Evolutionary conservation across 2,888 invertebrate genomes (phyloP), one percentile per base, ranked within the genome.

Genomic region (Prosopocoilus inquinatus): DNA sequence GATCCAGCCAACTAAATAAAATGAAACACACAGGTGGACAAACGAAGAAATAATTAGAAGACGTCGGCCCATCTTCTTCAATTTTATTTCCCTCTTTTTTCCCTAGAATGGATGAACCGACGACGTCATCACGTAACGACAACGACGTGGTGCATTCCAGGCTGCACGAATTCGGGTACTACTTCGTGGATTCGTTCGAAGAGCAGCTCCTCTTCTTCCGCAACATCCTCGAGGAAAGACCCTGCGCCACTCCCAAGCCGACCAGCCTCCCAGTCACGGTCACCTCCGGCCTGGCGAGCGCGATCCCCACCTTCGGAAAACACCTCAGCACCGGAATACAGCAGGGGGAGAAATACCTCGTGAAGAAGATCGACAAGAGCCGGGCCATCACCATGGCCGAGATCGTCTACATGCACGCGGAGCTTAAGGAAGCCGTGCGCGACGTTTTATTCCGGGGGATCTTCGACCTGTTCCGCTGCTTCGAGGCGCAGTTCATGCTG

Each of bases 381-480:
- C 54, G 46, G 28, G 59, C 61, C 1, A 20, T 49, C 15, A 38
- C 41, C 9, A 12, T 57, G 9, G 39, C 57, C 3, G 49, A 57
- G 12, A 57, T 59, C 12, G 45, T 53, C 2, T 61, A 61, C 44
- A 48, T 35, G 9, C 47, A 43, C 36, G 50, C 53, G 2, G 48
- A 55, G 28, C 36, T 57, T 9, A 55, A 46, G 36, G 59, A 61
- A 11, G 34, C 36, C 9, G 47, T 59, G n/a, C 44, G 59, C 41
- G 46, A 55, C 2, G 43, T 55, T 16, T 32, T 59, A 11, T 51
- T 54, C 13, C 15, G 48, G 38, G 57, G 55, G 3, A 53, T 53
- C 3, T 55, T 55, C 16, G 47, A 57, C n/a, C 13, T 61, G n/a
- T 61, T 61, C 44, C 46, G 57, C 46, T 57, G 52, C 13, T 61